phyloP scores from a whole-genome alignment of 2,113 vertebrate genomes.

The Cynocephalus volans region DNA sequence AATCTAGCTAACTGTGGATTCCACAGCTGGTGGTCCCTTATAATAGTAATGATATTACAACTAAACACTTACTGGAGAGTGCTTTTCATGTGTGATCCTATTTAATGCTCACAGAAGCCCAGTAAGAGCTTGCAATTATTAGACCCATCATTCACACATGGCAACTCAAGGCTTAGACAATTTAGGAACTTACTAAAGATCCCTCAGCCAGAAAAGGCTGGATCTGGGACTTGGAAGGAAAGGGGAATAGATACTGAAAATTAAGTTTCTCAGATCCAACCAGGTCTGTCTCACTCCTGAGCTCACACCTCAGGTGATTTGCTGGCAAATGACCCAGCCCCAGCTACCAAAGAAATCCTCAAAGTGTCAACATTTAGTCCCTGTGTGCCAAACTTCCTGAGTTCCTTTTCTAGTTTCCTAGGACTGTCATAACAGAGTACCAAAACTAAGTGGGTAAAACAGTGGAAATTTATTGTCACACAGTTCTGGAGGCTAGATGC shows the following conservation, averaged over 20 bases:
- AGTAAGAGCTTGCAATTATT: background rate
- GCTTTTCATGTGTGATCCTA: background rate
- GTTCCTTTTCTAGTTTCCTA: background rate
- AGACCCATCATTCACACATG: too few relatives aligned
- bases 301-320: too few relatives aligned
- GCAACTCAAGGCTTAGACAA: background rate
- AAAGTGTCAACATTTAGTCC: background rate
- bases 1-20: background rate
- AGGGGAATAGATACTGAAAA: too few relatives aligned
- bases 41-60: background rate
- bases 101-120: background rate
- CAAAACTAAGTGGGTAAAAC: background rate
- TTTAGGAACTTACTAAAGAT: background rate
- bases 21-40: too few relatives aligned
- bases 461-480: background rate
- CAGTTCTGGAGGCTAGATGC: background rate
- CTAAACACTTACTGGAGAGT: background rate
- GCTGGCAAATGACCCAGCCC: background rate
- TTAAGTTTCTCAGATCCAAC: too few relatives aligned
- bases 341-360: background rate
- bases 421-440: background rate
- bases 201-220: background rate
- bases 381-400: background rate
- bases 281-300: background rate
- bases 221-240: background rate